Evolutionary conservation across 2,113 vertebrate genomes (phyloP), one percentile per base, ranked within the genome.

Genomic region (Motacilla tschutschensis): DNA sequence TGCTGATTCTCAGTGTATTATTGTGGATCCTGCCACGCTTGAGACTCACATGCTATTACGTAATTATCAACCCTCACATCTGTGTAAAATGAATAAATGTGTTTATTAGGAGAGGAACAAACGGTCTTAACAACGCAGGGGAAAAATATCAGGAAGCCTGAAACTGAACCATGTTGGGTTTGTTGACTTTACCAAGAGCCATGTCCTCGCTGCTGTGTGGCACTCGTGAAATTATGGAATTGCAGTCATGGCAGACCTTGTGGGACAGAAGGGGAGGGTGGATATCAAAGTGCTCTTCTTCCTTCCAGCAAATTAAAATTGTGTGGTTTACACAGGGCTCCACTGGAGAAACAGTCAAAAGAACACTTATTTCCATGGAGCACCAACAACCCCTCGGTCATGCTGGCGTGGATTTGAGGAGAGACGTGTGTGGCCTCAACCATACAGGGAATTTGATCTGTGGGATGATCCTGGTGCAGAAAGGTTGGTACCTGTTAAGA

Each of bases 281-380:
- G 69, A 58, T 83, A 87, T 89, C 85, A 89, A 91, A 89, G 58
- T 48, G 77, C 26, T 60, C 24, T 62, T 85, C 73, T 80, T 83
- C 89, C 85, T 87, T 78, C 77, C 70, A 89, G 73, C 58, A 89
- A 72, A 67, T 71, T 60, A 54, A 77, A 92, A 75, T 58, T 13
- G 5, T 11, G 13, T 54, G 83, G 38, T 92, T 91, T 83, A 46
- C 2, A 10, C 66, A 36, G 47, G 53, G 62, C 48, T 87, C 46
- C 46, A 40, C 79, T 91, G 2, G 1, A 87, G 88, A 69, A 81
- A 41, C 77, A 73, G 44, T 92, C 85, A 79, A 84, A 93, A 91
- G 73, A 54, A 14, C 44, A 87, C 41, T 91, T 50, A 50, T 69
- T 92, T 75, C 53, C 41, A 14, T 67, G n/a, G 62, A 57, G 70